Percentiles rank a stretch among this genome's conserved stretches.
phyloP scores from a whole-genome alignment of 2,888 invertebrate genomes.

The Eucriotettix oculatus region DNA sequence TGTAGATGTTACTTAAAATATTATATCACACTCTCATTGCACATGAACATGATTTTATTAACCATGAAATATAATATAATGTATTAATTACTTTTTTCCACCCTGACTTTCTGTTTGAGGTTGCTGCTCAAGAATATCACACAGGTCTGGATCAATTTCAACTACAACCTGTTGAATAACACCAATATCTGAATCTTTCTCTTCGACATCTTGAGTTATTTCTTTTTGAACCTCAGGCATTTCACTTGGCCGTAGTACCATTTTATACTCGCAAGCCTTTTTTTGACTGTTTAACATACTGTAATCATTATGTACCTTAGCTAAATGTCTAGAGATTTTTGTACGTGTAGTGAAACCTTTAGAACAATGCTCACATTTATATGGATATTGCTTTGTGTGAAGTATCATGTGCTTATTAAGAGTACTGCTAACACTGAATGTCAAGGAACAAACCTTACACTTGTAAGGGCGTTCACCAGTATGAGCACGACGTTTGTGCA shows the following conservation, averaged over 20 bases:
- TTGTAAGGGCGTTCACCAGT: conserved; percentile 28
- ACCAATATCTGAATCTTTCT: no score
- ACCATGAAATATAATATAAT: no score
- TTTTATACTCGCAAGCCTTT: conserved; percentile 12
- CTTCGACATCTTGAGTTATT: neutral
- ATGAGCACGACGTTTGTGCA: conserved; percentile 27
- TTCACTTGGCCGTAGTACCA: conserved; percentile 11
- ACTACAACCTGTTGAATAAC: no score
- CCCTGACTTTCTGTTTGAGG: no score
- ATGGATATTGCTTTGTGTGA: conserved; percentile 15
- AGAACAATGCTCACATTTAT: conserved; percentile 13
- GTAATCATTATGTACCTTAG: conserved; percentile 11
- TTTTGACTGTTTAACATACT: conserved; percentile 6
- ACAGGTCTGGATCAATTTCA: no score
- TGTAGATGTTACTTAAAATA: no score
- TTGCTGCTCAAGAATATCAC: no score
- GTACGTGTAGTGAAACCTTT: conserved; percentile 15
- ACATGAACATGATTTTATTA: no score
- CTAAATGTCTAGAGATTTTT: conserved; percentile 13
- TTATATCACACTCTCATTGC: no score
- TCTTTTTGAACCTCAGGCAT: neutral
- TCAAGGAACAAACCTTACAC: conserved; percentile 27
- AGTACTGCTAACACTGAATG: conserved; percentile 26
- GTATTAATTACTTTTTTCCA: no score
- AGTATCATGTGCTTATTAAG: conserved; percentile 26